Evolutionary conservation across 2,888 invertebrate species (phyloP).

Genomic region (Gibbula magus): DNA sequence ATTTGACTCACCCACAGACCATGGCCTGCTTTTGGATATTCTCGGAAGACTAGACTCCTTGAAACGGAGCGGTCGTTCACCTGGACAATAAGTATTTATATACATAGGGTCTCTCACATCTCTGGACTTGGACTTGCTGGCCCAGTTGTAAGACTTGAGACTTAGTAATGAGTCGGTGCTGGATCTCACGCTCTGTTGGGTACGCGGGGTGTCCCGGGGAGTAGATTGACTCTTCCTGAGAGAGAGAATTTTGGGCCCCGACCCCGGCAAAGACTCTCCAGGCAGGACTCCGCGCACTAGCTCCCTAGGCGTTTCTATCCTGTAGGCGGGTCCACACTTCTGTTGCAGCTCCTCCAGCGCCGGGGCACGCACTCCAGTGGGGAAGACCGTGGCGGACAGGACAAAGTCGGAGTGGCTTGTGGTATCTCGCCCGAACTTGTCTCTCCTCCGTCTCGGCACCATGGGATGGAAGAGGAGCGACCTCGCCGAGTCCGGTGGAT

Average conservation of each 20-base stretch:
- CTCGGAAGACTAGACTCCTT: constrained; percentile 25
- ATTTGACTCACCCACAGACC: constrained; percentile 34
- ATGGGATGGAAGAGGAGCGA: constrained; percentile 27
- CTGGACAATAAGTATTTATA: constrained; percentile 39
- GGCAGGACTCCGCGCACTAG: neutral
- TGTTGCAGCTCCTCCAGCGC: constrained; percentile 32
- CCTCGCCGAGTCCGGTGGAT: neutral
- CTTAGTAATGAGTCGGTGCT: neutral
- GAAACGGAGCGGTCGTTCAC: constrained; percentile 32
- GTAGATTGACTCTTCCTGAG: neutral
- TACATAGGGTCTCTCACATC: constrained; percentile 40
- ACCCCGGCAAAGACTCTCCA: neutral
- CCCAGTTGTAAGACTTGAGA: constrained; percentile 6
- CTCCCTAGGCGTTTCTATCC: neutral
- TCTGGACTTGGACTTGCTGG: neutral
- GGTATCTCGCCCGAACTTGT: constrained; percentile 33
- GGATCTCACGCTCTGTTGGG: neutral
- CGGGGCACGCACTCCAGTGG: constrained; percentile 35
- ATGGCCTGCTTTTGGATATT: constrained; percentile 25
- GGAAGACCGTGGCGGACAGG: constrained; percentile 36
- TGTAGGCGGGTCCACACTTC: neutral
- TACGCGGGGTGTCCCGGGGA: neutral
- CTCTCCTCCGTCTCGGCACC: constrained; percentile 29
- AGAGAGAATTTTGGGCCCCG: neutral
- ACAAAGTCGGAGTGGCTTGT: constrained; percentile 32